These are phyloP conservation scores for Gavia stellata DNA, from an alignment of 2,113 vertebrate genomes.

Conservation along the genomic window DNA sequence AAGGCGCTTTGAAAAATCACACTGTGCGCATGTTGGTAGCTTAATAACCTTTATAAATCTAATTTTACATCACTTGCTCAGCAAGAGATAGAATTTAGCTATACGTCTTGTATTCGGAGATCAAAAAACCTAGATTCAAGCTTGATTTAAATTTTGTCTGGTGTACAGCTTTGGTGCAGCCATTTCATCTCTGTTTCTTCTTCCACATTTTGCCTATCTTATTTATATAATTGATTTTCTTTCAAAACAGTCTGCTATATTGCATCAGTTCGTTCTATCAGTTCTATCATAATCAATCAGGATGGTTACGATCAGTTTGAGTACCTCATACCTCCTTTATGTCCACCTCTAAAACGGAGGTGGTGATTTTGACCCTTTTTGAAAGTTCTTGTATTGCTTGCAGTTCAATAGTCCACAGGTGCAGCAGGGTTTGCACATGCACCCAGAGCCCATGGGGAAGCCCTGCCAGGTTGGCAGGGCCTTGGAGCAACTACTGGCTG, in stretches of 20 bases:
- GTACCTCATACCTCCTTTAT: not conserved
- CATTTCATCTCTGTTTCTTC: not conserved
- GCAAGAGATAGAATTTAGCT: not conserved
- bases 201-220: not conserved
- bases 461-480: not conserved
- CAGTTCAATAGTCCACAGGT: rapidly evolving
- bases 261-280: not conserved
- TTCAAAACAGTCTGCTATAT: not conserved
- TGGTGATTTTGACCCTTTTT: not conserved
- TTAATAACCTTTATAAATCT: slow-evolving; percentile 55
- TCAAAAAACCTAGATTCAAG: not conserved
- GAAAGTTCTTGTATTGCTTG: not conserved
- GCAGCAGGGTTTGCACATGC: not conserved
- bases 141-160: not conserved
- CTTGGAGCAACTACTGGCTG: not conserved
- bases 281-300: not conserved
- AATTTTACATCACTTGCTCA: slow-evolving; percentile 24
- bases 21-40: not conserved
- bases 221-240: not conserved
- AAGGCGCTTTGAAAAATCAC: slow-evolving; percentile 28
- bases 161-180: not conserved
- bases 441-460: not conserved
- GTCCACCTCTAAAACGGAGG: not conserved
- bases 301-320: not conserved
- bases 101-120: not conserved